Evolutionary conservation across 2,113 vertebrate species (phyloP).

Genomic region (Rhizomys pruinosus): DNA sequence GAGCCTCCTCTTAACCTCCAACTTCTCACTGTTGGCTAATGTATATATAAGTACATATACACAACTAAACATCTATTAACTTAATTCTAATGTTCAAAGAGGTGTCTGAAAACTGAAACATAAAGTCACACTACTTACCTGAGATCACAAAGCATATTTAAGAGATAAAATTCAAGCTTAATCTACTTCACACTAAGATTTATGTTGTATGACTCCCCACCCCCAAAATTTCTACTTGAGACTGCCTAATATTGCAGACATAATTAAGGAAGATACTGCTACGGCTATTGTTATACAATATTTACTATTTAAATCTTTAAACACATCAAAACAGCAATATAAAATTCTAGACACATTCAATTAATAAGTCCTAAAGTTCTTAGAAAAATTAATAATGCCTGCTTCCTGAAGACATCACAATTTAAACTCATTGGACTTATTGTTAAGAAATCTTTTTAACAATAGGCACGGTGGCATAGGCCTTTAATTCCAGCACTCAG

Average conservation of each 20-base stretch:
- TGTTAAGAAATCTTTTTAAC: slow-evolving; percentile 24
- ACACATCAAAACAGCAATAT: neutral
- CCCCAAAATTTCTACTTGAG: neutral
- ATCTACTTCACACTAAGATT: neutral
- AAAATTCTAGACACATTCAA: neutral
- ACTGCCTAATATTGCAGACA: neutral
- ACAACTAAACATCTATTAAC: no score
- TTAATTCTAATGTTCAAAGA: neutral
- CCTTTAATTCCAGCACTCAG: no score
- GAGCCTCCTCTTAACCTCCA: neutral
- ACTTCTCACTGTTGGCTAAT: neutral
- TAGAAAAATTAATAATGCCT: slow-evolving; percentile 1
- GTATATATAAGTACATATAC: neutral
- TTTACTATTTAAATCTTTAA: neutral
- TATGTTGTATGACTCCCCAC: neutral
- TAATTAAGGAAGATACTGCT: neutral
- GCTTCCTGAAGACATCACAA: neutral
- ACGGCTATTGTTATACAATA: neutral
- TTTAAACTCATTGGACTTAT: neutral
- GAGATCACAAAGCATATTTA: neutral
- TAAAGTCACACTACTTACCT: neutral
- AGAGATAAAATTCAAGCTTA: neutral
- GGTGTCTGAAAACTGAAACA: neutral
- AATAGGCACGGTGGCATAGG: no score
- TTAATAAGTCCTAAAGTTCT: neutral